phyloP scores from a whole-genome alignment of 2,113 vertebrate species.

The Hippoglossus stenolepis region DNA sequence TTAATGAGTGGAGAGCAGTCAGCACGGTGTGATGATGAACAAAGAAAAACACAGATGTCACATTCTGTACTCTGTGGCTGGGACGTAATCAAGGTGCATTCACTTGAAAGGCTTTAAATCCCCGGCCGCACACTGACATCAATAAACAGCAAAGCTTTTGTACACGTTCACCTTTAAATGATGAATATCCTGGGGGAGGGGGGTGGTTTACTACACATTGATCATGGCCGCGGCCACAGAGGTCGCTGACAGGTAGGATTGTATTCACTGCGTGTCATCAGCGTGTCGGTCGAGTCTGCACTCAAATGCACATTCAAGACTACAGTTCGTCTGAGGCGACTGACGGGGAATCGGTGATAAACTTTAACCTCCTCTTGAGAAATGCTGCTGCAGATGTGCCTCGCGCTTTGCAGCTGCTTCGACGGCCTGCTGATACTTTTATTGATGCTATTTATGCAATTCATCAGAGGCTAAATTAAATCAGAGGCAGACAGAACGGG shows the following conservation, averaged over 20 bases:
- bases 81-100: constrained; percentile 30
- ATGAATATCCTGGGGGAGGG: constrained; percentile 14
- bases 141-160: constrained; percentile 18
- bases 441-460: constrained; percentile 6
- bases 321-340: not conserved
- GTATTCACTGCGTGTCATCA: constrained; percentile 5
- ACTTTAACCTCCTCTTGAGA: not conserved
- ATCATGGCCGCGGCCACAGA: not conserved
- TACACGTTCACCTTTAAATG: constrained; percentile 38
- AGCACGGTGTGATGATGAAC: not conserved
- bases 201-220: not conserved
- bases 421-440: not conserved
- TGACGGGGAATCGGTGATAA: not conserved
- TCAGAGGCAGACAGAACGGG: not conserved
- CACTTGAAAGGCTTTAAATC: constrained; percentile 29
- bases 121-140: not conserved
- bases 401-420: not conserved
- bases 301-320: not conserved
- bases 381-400: not conserved
- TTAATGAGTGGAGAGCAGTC: not conserved
- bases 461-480: constrained; percentile 19
- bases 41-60: not conserved
- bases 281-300: not conserved
- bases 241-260: constrained; percentile 4
- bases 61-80: not conserved